Base-by-base conservation (phyloP, 2,797 vertebrate species). In the Arnoldichthys spilopterus region DNA sequence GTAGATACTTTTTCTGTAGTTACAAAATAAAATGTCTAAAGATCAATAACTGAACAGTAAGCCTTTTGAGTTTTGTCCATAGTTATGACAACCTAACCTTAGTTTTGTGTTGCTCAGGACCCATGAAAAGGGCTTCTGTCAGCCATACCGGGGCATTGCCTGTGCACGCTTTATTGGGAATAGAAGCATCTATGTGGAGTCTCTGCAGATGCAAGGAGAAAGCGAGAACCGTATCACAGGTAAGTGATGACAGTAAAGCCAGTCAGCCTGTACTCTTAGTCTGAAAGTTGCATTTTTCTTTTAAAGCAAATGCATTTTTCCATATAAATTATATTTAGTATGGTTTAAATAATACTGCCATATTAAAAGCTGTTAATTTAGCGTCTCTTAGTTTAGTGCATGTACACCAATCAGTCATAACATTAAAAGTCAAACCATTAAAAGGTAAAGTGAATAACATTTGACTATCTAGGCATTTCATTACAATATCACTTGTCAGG, bases 221-320 rank as follows among this genome's bases (percentile, higher is more conserved):
- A 97, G 97, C 71, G 98, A 99, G 89, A 99, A 98, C 87, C 94
- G 96, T 69, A 99, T 99, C 86, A 99, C 98, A 62, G 98, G 97
- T 99, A 88, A 70, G 86, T 64, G 74, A 13, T 77, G 6, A 30
- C 47, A 20, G 24, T 51, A n/a, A 15, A 16, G 67, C 26, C 2
- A 20, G 9, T 16, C 45, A 28, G 66, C 24, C 24, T 49, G 20
- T 16, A 8, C 1, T 11, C 26, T 26, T 15, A 45, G 13, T 51
- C 6, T 47, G 43, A 56, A 56, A 13, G 11, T 28, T 26, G 15
- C 12, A 28, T 16, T 47, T 47, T 26, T 24, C 54, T 13, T 28
- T 8, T n/a, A 22, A 54, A 54, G n/a, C 54, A 58, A 24, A 26
- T 12, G 54, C 11, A 9, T 26, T 49, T 32, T 4, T 70, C 16